Evolutionary conservation across 2,888 invertebrate species (phyloP).

Genomic region (Xanthorhoe designata): DNA sequence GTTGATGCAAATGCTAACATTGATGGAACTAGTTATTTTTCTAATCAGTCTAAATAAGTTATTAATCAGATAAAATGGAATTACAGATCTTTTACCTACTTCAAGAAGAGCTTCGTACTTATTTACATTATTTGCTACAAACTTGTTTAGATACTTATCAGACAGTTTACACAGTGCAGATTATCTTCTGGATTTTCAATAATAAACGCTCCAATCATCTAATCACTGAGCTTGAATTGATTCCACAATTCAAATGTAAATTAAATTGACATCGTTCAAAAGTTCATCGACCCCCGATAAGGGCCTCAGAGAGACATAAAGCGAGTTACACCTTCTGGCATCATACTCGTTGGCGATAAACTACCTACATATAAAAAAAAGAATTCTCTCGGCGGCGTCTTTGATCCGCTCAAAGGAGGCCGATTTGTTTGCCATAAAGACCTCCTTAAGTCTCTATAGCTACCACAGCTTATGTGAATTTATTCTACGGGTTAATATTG

Average conservation of each 20-base stretch:
- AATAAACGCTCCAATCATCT: neutral
- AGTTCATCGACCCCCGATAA: slow-evolving; percentile 23
- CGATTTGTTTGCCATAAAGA: slow-evolving; percentile 85
- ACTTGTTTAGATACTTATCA: neutral
- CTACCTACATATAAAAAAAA: slow-evolving; percentile 73
- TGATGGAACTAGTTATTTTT: too few relatives aligned
- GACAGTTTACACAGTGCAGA: neutral
- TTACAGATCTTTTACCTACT: neutral
- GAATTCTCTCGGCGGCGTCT: slow-evolving; percentile 68
- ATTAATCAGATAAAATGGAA: too few relatives aligned
- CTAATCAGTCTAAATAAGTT: too few relatives aligned
- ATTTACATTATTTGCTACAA: neutral
- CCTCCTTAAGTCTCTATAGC: slow-evolving; percentile 66
- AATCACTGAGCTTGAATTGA: neutral
- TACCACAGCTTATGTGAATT: slow-evolving; percentile 74
- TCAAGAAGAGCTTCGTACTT: neutral
- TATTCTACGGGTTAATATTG: slow-evolving; percentile 80
- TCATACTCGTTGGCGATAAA: slow-evolving; percentile 61
- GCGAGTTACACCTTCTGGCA: slow-evolving; percentile 50
- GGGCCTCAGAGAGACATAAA: slow-evolving; percentile 42
- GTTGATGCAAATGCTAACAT: too few relatives aligned
- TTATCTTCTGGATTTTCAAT: neutral
- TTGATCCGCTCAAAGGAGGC: slow-evolving; percentile 78
- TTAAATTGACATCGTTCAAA: slow-evolving; percentile 15
- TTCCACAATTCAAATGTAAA: slow-evolving; percentile 11